Conservation (phyloP, 2,888 invertebrate species). For the Dichetophora obliterata region DNA sequence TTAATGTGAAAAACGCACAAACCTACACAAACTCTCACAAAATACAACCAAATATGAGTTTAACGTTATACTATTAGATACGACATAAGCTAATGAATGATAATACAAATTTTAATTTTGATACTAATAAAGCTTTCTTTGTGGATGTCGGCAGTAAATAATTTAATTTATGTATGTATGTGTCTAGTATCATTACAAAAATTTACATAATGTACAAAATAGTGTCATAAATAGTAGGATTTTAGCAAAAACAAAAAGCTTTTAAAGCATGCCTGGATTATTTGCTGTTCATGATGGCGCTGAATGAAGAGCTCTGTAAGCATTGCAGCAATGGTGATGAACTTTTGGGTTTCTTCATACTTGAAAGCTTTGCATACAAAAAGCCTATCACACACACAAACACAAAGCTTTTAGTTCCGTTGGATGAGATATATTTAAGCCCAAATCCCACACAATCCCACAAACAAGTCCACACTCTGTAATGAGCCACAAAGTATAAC, state of each 20-base stretch:
- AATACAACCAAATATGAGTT: not conserved
- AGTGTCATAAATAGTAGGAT: not conserved
- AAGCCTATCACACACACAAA: conserved; percentile 22
- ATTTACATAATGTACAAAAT: not conserved
- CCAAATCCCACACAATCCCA: not conserved
- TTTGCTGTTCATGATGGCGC: conserved; percentile 19
- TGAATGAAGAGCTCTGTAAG: not conserved
- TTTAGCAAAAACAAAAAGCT: conserved; percentile 19
- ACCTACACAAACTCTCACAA: not conserved
- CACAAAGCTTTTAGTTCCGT: conserved; percentile 1
- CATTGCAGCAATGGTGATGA: conserved; percentile 5
- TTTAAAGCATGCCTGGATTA: conserved; percentile 45
- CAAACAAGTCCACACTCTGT: not conserved
- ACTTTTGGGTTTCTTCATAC: not conserved
- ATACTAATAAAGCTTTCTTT: conserved; percentile 37
- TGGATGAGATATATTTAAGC: not conserved
- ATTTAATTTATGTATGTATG: not conserved
- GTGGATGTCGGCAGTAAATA: conserved; percentile 36
- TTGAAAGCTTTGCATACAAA: conserved; percentile 11
- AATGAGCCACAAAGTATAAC: not conserved
- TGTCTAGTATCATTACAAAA: conserved; percentile 30
- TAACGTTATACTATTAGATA: not conserved
- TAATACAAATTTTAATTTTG: not conserved
- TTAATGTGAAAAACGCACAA: not conserved
- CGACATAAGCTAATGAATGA: not conserved